phyloP scores from a whole-genome alignment of 2,888 invertebrate species.

The Erpobdella octoculata region DNA sequence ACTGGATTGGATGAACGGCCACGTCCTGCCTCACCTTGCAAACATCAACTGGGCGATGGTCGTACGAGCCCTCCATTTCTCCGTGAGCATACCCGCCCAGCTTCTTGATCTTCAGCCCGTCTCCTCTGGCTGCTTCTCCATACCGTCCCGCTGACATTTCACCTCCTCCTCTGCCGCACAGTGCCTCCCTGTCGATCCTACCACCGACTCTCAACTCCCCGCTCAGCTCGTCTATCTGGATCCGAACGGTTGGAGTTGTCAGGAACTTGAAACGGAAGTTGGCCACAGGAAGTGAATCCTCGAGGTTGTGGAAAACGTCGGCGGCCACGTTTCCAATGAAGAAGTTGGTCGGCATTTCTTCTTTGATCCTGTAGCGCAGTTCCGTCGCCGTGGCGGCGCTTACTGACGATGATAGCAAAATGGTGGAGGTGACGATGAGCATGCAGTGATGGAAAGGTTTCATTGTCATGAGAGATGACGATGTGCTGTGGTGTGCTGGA shows the following conservation, averaged over 20 bases:
- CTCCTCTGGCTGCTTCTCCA: not conserved
- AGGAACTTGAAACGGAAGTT: slow-evolving; percentile 35
- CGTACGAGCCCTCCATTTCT: not conserved
- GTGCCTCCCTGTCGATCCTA: slow-evolving; percentile 37
- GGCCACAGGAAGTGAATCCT: slow-evolving; percentile 4
- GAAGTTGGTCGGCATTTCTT: slow-evolving; percentile 32
- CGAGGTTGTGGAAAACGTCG: slow-evolving; percentile 21
- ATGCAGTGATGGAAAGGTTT: too few species aligned
- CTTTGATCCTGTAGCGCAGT: slow-evolving; percentile 28
- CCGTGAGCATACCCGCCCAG: not conserved
- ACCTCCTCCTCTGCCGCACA: slow-evolving; percentile 18
- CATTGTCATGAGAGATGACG: too few species aligned
- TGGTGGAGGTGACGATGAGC: not conserved
- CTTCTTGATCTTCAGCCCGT: not conserved
- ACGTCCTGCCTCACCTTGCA: slow-evolving; percentile 36
- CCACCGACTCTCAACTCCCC: slow-evolving; percentile 33
- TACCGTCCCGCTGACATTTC: not conserved
- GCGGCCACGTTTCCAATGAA: slow-evolving; percentile 34
- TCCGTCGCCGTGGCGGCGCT: not conserved
- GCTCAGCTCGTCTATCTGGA: slow-evolving; percentile 32
- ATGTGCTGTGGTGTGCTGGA: too few species aligned
- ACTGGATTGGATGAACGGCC: slow-evolving; percentile 33
- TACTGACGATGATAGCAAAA: not conserved
- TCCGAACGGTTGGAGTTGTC: slow-evolving; percentile 22
- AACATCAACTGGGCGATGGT: not conserved